Evolutionary conservation across 2,888 invertebrate species (phyloP).

Genomic region (Polydrusus tereticollis): DNA sequence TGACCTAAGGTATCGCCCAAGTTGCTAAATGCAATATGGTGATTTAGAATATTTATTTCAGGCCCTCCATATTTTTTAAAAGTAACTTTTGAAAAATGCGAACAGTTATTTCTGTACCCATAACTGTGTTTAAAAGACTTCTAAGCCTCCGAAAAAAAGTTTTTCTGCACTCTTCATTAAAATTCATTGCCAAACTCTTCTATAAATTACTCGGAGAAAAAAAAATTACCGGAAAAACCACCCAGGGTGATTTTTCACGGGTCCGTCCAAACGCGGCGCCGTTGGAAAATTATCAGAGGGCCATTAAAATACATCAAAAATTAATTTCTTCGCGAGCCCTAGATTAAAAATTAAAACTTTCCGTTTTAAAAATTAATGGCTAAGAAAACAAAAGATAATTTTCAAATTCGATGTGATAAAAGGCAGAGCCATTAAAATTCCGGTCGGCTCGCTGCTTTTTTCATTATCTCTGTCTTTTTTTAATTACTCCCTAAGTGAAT

Average conservation of each 20-base stretch:
- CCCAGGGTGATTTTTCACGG: conserved; percentile 45
- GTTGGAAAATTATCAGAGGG: conserved; percentile 57
- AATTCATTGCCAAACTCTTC: conserved; percentile 43
- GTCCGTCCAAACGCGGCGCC: conserved; percentile 35
- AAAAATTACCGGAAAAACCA: conserved; percentile 39
- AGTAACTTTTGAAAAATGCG: no score
- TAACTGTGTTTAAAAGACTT: no score
- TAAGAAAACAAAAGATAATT: conserved; percentile 67
- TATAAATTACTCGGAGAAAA: conserved; percentile 39
- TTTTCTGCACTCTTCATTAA: conserved; percentile 28
- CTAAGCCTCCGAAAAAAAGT: not conserved
- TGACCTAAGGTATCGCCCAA: no score
- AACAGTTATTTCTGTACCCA: no score
- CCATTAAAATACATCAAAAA: conserved; percentile 64
- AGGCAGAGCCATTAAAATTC: conserved; percentile 45
- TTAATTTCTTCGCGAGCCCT: conserved; percentile 62
- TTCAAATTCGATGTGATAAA: conserved; percentile 63
- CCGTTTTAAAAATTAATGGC: conserved; percentile 66
- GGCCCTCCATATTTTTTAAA: no score
- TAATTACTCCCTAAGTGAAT: conserved; percentile 44
- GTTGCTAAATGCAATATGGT: no score
- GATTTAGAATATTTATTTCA: no score
- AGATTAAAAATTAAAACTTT: conserved; percentile 67
- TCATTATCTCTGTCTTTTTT: conserved; percentile 44
- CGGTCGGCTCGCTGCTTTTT: conserved; percentile 37